Conservation (phyloP, 2,888 invertebrate genomes). For the Perizoma affinitatum region DNA sequence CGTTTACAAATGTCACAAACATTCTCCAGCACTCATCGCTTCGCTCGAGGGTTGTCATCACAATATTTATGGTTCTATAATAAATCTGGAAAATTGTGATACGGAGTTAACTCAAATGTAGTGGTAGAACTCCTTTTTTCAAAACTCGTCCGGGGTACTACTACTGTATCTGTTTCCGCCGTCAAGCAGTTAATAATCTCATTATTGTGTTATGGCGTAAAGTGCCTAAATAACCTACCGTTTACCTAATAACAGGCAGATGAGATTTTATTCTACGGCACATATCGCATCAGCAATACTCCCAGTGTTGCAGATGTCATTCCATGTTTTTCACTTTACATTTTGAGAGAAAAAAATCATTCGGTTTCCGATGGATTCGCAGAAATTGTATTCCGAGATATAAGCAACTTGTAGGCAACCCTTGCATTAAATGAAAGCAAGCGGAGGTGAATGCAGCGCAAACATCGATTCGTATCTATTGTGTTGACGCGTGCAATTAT, state of each 20-base stretch:
- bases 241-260: too few relatives aligned
- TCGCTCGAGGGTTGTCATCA: conserved; percentile 40
- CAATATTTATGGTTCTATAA: conserved; percentile 18
- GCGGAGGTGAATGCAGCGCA: conserved; percentile 37
- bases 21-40: conserved; percentile 42
- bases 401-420: conserved; percentile 9
- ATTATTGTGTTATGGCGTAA: too few relatives aligned
- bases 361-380: not conserved
- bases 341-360: too few relatives aligned
- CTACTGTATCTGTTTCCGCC: too few relatives aligned
- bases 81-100: conserved; percentile 6
- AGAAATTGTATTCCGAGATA: not conserved
- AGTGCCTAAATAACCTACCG: too few relatives aligned
- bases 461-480: conserved; percentile 36
- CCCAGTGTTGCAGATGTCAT: too few relatives aligned
- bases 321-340: too few relatives aligned
- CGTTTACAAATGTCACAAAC: conserved; percentile 53
- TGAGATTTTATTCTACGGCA: too few relatives aligned
- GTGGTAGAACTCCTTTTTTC: not conserved
- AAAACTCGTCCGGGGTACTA: too few relatives aligned
- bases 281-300: too few relatives aligned
- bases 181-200: too few relatives aligned
- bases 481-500: conserved; percentile 46
- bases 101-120: not conserved
- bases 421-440: conserved; percentile 36